Percentiles rank a stretch among this genome's conserved stretches.
These are phyloP conservation scores for Tachypleus tridentatus DNA, from an alignment of 1,140 invertebrate species.

Conservation along the genomic window DNA sequence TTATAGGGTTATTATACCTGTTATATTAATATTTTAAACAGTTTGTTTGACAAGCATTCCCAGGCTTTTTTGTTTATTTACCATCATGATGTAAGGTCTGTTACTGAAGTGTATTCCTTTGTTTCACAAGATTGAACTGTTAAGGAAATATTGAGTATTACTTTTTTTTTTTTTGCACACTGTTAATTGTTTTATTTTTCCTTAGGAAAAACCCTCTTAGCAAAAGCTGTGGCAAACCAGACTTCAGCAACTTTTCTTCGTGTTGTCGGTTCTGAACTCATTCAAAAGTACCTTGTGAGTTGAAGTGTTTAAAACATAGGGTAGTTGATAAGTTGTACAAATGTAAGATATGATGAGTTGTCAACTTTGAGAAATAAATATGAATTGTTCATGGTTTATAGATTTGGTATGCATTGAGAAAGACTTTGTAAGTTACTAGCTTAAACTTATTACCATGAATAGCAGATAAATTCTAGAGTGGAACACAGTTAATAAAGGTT, in stretches of 20 bases:
- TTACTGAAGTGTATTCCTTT: not conserved
- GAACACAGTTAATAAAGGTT: no score
- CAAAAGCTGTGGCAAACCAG: constrained; percentile 99
- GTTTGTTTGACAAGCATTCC: not conserved
- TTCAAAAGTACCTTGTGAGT: constrained; percentile 92
- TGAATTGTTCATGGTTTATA: no score
- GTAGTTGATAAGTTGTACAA: no score
- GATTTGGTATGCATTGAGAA: no score
- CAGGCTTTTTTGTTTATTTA: not conserved
- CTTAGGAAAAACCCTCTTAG: constrained; percentile 85
- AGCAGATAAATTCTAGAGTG: no score
- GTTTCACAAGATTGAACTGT: no score
- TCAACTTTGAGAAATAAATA: no score
- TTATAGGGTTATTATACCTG: not conserved
- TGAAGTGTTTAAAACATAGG: not conserved
- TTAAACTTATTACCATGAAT: no score
- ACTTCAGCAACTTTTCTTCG: constrained; percentile 97
- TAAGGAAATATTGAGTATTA: not conserved
- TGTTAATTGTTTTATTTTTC: constrained; percentile 13
- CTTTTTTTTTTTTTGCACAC: constrained; percentile 4
- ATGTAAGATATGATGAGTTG: no score
- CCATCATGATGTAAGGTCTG: not conserved
- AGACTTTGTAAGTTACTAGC: no score
- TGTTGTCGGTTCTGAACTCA: constrained; percentile 97
- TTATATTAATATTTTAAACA: not conserved